Percentiles rank a stretch among this genome's conserved stretches.
Conservation (phyloP, 2,888 invertebrate species). For the Teinopalpus imperialis region DNA sequence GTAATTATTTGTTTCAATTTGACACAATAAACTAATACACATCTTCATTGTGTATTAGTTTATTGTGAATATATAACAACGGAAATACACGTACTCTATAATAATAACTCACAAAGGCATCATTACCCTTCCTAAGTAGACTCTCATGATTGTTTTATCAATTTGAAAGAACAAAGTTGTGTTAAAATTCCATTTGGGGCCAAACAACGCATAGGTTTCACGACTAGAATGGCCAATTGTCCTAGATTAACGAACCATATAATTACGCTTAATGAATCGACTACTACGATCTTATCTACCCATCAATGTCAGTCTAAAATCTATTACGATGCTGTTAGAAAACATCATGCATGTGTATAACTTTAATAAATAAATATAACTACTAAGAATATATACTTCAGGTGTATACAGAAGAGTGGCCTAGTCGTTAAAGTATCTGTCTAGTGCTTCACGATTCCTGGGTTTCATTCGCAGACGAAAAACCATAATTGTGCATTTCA, state of each 20-base stretch:
- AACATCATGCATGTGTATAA: constrained; percentile 34
- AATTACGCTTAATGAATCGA: constrained; percentile 74
- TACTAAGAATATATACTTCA: too few relatives aligned
- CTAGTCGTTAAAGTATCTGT: too few relatives aligned
- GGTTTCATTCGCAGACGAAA: too few relatives aligned
- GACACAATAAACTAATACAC: too few relatives aligned
- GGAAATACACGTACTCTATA: constrained; percentile 28
- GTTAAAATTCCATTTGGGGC: constrained; percentile 48
- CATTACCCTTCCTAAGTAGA: constrained; percentile 30
- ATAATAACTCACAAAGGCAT: constrained; percentile 36
- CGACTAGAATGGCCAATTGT: constrained; percentile 67
- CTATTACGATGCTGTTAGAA: constrained; percentile 54
- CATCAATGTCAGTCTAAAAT: constrained; percentile 70
- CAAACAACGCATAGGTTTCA: constrained; percentile 53
- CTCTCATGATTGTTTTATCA: constrained; percentile 44
- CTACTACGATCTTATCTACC: constrained; percentile 65
- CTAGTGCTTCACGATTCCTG: too few relatives aligned
- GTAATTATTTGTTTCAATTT: too few relatives aligned
- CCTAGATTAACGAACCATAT: constrained; percentile 76
- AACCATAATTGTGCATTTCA: too few relatives aligned
- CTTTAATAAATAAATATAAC: too few relatives aligned
- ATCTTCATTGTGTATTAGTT: too few relatives aligned
- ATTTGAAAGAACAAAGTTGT: constrained; percentile 49
- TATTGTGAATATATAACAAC: too few relatives aligned
- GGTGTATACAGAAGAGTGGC: too few relatives aligned